Evolutionary conservation across 2,888 invertebrate genomes (phyloP).

Genomic region (Lymantria dispar): DNA sequence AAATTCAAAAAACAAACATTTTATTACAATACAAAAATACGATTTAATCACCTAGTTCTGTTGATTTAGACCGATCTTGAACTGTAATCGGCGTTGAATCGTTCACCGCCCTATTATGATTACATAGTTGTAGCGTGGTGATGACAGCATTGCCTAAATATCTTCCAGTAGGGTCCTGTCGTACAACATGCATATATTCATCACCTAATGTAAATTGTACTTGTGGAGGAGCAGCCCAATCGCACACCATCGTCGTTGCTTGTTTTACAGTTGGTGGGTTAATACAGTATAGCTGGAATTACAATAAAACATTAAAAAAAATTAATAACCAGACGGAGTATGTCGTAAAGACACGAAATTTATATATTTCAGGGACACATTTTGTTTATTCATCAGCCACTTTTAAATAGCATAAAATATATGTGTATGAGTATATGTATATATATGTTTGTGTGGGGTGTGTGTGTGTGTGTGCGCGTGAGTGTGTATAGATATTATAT

Average conservation of each 20-base stretch:
- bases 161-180: conserved; percentile 56
- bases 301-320: not conserved
- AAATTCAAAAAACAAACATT: too few relatives aligned
- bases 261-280: conserved; percentile 60
- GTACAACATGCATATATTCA: conserved; percentile 62
- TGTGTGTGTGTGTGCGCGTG: too few relatives aligned
- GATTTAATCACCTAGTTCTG: not conserved
- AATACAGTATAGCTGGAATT: conserved; percentile 62
- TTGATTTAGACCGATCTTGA: not conserved
- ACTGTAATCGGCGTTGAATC: not conserved
- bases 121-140: conserved; percentile 61
- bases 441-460: too few relatives aligned
- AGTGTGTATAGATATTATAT: too few relatives aligned
- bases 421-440: too few relatives aligned
- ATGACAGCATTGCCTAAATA: conserved; percentile 64
- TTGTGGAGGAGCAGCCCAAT: conserved; percentile 67
- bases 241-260: conserved; percentile 60
- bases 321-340: too few relatives aligned
- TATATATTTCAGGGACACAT: too few relatives aligned
- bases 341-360: too few relatives aligned
- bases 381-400: too few relatives aligned
- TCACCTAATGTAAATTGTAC: conserved; percentile 65
- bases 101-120: conserved; percentile 38
- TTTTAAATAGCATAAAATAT: too few relatives aligned
- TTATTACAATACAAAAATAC: too few relatives aligned